Conservation (phyloP, 2,888 invertebrate genomes). For the Macaria liturata region DNA sequence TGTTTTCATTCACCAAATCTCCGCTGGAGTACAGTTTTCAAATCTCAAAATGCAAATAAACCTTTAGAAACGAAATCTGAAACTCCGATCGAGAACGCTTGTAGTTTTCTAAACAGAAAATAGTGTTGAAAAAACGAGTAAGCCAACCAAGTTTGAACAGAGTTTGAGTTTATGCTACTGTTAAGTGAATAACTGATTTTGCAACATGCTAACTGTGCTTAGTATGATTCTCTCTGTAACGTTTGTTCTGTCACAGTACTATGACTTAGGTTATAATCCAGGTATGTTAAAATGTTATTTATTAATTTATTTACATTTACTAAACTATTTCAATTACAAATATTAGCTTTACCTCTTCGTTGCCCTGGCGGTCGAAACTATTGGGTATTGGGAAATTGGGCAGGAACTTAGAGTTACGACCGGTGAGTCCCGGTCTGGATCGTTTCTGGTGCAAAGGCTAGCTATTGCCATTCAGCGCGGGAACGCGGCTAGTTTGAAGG, state of each 20-base stretch:
- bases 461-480: too few species aligned
- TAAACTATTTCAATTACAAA: too few species aligned
- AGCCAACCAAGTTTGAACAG: constrained; percentile 12
- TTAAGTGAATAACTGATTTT: too few species aligned
- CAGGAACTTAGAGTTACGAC: too few species aligned
- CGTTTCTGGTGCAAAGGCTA: too few species aligned
- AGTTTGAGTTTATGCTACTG: background rate
- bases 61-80: constrained; percentile 11
- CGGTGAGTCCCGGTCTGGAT: too few species aligned
- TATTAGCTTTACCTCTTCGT: too few species aligned
- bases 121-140: constrained; percentile 20
- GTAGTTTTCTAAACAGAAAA: constrained; percentile 26
- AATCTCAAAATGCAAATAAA: constrained; percentile 22
- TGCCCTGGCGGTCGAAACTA: too few species aligned
- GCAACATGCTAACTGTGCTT: constrained; percentile 43
- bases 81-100: constrained; percentile 18
- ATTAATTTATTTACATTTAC: too few species aligned
- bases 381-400: too few species aligned
- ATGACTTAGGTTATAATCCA: constrained; percentile 37
- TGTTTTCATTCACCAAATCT: constrained; percentile 3
- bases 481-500: too few species aligned
- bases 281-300: constrained; percentile 32
- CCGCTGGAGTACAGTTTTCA: constrained; percentile 12
- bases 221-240: constrained; percentile 40
- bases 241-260: constrained; percentile 38